phyloP scores from a whole-genome alignment of 2,113 vertebrate species.

The Tenebrosternarchus preto region DNA sequence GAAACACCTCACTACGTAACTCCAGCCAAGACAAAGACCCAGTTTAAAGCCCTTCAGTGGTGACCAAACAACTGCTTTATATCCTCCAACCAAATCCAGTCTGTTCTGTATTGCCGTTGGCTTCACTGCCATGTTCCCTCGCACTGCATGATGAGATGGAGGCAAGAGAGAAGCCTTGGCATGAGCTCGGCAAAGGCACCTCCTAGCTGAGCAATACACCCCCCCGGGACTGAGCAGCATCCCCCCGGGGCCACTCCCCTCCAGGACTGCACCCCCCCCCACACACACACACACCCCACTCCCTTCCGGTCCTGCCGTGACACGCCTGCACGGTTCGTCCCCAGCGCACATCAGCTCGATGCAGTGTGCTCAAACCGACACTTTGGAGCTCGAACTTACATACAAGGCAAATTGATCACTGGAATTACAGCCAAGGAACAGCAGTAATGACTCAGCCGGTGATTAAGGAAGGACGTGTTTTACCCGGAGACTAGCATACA shows the following conservation, averaged over 20 bases:
- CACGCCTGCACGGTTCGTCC: conserved; percentile 36
- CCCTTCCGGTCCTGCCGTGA: conserved; percentile 19
- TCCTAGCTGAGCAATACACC: conserved; percentile 1
- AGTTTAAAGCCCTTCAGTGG: conserved; percentile 37
- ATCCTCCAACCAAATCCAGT: conserved; percentile 28
- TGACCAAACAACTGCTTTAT: conserved; percentile 52
- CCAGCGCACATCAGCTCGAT: conserved; percentile 43
- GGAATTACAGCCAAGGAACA: conserved; percentile 56
- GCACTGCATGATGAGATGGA: conserved; percentile 46
- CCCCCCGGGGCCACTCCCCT: not conserved
- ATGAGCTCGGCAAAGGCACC: conserved; percentile 6
- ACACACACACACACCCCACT: conserved; percentile 34
- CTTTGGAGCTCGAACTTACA: conserved; percentile 23
- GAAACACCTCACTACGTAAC: conserved; percentile 30
- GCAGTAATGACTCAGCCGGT: conserved; percentile 49
- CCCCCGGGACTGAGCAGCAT: conserved; percentile 4
- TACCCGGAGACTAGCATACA: conserved; percentile 43
- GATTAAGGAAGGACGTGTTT: conserved; percentile 60
- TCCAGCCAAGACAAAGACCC: conserved; percentile 41
- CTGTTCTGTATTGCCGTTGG: conserved; percentile 29
- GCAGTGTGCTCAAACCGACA: conserved; percentile 41
- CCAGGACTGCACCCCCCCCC: no score
- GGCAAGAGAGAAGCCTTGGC: conserved; percentile 28
- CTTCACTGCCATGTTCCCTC: conserved; percentile 31
- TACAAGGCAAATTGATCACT: conserved; percentile 45